Evolutionary conservation across 2,888 invertebrate genomes (phyloP).

Genomic region (Phyllotreta cruciferae): DNA sequence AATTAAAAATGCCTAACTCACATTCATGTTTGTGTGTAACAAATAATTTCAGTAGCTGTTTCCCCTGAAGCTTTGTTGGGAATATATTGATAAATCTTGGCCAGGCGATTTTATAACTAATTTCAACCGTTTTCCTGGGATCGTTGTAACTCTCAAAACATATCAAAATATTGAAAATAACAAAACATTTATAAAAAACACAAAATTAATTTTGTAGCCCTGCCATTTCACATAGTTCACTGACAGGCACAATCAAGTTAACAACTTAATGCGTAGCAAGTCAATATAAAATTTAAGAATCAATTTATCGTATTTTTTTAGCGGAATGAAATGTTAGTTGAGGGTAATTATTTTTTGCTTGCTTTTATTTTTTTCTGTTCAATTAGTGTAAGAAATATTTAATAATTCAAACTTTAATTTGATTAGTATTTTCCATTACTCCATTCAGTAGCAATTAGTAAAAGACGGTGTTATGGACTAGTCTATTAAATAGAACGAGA

Average conservation of each 20-base stretch:
- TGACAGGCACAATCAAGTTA: slow-evolving; percentile 24
- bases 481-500: slow-evolving; percentile 3
- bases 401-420: too few species aligned
- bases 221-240: slow-evolving; percentile 27
- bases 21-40: slow-evolving; percentile 48
- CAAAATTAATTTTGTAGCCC: slow-evolving; percentile 15
- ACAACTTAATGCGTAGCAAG: not conserved
- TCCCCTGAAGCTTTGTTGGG: slow-evolving; percentile 20
- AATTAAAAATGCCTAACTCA: slow-evolving; percentile 32
- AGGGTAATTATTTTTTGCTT: too few species aligned
- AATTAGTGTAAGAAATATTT: too few species aligned
- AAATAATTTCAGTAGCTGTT: slow-evolving; percentile 48
- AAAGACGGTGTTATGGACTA: not conserved
- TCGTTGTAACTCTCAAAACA: slow-evolving; percentile 2
- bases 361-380: too few species aligned
- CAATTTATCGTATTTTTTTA: not conserved
- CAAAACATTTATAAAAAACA: slow-evolving; percentile 21
- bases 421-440: too few species aligned
- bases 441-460: slow-evolving; percentile 11
- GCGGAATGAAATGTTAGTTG: too few species aligned
- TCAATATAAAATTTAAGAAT: not conserved
- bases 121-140: not conserved
- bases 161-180: slow-evolving; percentile 12
- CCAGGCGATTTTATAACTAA: not conserved
- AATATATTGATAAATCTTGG: not conserved